Evolutionary conservation across 2,797 vertebrate species (phyloP), one percentile per base, ranked within the genome.

Genomic region (Danio choprae): DNA sequence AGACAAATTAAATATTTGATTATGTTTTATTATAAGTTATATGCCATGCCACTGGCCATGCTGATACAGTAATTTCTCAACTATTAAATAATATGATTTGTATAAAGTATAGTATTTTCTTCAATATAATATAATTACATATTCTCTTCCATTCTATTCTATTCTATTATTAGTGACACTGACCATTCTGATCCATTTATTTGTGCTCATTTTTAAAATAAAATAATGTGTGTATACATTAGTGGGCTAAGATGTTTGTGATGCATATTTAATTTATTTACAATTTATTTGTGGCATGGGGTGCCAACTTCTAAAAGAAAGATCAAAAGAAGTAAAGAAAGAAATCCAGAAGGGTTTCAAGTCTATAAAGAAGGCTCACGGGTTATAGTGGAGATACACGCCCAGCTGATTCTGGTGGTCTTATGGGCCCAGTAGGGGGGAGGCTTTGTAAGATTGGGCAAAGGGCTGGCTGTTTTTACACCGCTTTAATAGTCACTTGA

Each of bases 401-500:
- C 83, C 79, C 76, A 83, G 73, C 51, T 83, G 85, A 85, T 85
- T 83, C 81, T 84, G 74, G 65, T 48, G 13, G 70, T 64, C 67
- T 84, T 75, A 82, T 77, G 63, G 11, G 29, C 79, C 71, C 81
- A 71, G 83, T 77, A 29, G 60, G 81, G 79, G 74, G 81, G 79
- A 51, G 72, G 62, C 73, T 81, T 78, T 86, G 78, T 81, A 77
- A 78, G 48, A 51, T 53, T 65, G 60, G 51, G 38, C 18, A 10
- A 72, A 82, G 79, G 72, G 63, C 74, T 65, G 51, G 79, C 65
- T 85, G 81, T 85, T 85, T 74, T 82, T 79, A 82, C 73, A 81
- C 71, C 41, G 59, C 75, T 67, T 81, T 85, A 85, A 84, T 83
- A 85, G 79, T 79, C 79, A 29, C 29, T 29, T 29, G 29, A 83